phyloP scores from a whole-genome alignment of 2,888 invertebrate genomes.

The Pyralis farinalis region DNA sequence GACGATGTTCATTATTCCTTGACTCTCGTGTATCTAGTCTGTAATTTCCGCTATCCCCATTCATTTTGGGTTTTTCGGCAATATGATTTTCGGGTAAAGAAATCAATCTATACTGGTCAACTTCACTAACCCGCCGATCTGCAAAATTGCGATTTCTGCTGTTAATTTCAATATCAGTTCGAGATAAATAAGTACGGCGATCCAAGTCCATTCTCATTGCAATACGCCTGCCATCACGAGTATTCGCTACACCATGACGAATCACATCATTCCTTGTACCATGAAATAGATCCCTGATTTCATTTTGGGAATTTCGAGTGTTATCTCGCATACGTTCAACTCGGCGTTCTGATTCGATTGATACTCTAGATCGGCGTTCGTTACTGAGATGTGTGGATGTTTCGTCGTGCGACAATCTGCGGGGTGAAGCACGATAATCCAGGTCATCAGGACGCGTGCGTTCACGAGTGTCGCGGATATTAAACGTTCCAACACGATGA shows the following conservation, averaged over 20 bases:
- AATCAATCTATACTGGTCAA: background rate
- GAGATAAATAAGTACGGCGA: background rate
- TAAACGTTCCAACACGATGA: background rate
- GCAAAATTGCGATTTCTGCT: constrained; percentile 4
- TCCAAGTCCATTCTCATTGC: background rate
- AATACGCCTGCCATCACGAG: background rate
- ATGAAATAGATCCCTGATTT: constrained; percentile 10
- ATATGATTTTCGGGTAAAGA: background rate
- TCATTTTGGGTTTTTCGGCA: background rate
- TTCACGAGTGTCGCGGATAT: background rate
- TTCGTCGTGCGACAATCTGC: background rate
- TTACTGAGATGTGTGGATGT: background rate
- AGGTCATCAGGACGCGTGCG: background rate
- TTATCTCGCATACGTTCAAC: constrained; percentile 2
- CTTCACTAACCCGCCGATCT: constrained; percentile 2
- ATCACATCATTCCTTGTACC: constrained; percentile 17
- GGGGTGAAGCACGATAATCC: background rate
- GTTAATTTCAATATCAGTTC: background rate
- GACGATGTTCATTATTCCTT: background rate
- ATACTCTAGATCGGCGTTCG: constrained; percentile 10
- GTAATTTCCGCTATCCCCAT: no score
- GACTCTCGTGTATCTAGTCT: background rate
- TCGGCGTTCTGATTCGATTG: background rate
- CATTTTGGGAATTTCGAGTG: constrained; percentile 7
- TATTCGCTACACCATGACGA: background rate